These are phyloP conservation scores for Engraulis encrasicolus DNA, from an alignment of 2,113 vertebrate species.

Conservation along the genomic window DNA sequence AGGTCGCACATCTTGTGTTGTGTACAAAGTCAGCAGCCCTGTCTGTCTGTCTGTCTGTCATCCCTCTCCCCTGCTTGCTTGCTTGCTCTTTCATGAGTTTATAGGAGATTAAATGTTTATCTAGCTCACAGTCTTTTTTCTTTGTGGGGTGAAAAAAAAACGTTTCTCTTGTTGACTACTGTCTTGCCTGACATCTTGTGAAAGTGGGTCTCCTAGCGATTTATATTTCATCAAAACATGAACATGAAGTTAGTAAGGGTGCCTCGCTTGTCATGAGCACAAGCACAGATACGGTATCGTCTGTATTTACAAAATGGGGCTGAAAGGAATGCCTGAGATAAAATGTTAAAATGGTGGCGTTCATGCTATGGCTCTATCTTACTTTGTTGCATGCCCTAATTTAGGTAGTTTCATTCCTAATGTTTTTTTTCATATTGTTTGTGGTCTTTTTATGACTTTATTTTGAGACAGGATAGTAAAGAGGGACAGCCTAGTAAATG, in stretches of 20 bases:
- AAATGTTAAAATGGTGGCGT: background rate
- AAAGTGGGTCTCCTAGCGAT: slow-evolving; percentile 1
- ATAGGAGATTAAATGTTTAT: background rate
- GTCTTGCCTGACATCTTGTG: background rate
- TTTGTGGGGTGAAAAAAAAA: background rate
- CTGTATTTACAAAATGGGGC: background rate
- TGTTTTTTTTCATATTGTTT: too few relatives aligned
- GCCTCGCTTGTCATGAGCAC: background rate
- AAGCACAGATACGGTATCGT: background rate
- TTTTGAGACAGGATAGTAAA: too few relatives aligned
- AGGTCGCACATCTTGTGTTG: background rate
- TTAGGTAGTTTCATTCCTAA: background rate
- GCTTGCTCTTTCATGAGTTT: background rate
- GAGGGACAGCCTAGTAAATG: too few relatives aligned
- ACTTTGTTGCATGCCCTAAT: background rate
- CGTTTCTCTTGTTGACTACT: slow-evolving; percentile 1
- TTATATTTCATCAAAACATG: background rate
- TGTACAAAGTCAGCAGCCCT: background rate
- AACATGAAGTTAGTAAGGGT: too few relatives aligned
- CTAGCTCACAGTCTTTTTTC: background rate
- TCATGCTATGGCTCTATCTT: background rate
- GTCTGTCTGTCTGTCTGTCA: too few relatives aligned
- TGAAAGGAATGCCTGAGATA: background rate
- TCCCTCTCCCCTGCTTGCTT: too few relatives aligned
- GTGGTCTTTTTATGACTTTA: too few relatives aligned